Conservation (phyloP, 1,140 invertebrate species). For the Phymorhynchus buccinoides region DNA sequence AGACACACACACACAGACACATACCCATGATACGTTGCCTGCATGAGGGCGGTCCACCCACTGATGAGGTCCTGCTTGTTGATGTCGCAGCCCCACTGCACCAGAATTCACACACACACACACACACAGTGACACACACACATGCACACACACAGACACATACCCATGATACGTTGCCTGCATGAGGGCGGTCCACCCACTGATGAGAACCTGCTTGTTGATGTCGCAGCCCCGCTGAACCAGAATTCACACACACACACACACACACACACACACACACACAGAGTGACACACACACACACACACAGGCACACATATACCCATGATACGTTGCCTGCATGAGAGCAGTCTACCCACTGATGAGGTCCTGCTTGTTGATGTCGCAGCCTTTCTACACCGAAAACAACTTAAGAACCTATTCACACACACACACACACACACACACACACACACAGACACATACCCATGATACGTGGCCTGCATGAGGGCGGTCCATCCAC, state of each 20-base stretch:
- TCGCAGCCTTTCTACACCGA: constrained; percentile 69
- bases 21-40: constrained; percentile 75
- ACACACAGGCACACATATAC: constrained; percentile 51
- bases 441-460: no score
- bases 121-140: no score
- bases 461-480: constrained; percentile 75
- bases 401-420: no score
- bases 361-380: constrained; percentile 71
- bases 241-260: no score
- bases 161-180: constrained; percentile 75
- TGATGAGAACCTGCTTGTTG: constrained; percentile 72
- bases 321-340: constrained; percentile 75
- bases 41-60: constrained; percentile 75
- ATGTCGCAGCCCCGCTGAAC: constrained; percentile 71
- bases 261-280: no score
- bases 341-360: constrained; percentile 75
- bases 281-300: no score
- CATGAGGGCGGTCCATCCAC: constrained; percentile 75
- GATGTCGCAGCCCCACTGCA: constrained; percentile 71
- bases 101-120: constrained; percentile 47
- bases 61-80: constrained; percentile 73
- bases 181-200: constrained; percentile 75
- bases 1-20: no score
- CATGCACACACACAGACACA: no score
- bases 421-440: no score